phyloP scores from a whole-genome alignment of 2,113 vertebrate genomes.

The Sylvia atricapilla region DNA sequence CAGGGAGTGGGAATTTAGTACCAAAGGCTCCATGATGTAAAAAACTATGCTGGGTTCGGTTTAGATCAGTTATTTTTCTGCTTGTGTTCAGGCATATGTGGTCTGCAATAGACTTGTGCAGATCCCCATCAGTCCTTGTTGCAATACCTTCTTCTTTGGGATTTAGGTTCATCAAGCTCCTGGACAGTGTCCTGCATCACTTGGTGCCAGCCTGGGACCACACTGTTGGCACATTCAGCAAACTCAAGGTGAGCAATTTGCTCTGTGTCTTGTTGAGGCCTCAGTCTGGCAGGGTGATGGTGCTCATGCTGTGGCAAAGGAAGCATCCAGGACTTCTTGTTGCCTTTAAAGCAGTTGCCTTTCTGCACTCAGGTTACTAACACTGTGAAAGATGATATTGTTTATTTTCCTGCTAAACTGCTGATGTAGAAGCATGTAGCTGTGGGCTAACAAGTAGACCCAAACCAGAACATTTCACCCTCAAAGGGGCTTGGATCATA shows the following conservation, averaged over 20 bases:
- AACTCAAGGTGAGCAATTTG: slow-evolving; percentile 84
- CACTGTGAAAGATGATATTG: not conserved
- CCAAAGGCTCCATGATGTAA: not conserved
- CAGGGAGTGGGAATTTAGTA: not conserved
- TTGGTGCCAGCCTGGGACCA: slow-evolving; percentile 96
- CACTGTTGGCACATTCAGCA: slow-evolving; percentile 90
- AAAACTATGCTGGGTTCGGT: not conserved
- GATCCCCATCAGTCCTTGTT: not conserved
- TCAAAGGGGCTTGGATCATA: not conserved
- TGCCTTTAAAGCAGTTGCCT: not conserved
- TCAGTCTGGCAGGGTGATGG: not conserved
- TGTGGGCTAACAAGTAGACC: not conserved
- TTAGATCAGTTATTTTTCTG: not conserved
- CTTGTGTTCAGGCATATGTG: not conserved
- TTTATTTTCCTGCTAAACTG: not conserved
- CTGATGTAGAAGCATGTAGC: not conserved
- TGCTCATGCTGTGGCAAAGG: not conserved
- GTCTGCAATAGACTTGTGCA: not conserved
- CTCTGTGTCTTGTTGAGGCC: not conserved
- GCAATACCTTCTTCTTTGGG: not conserved
- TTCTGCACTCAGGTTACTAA: not conserved
- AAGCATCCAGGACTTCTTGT: not conserved
- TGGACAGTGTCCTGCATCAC: slow-evolving; percentile 90
- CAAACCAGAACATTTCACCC: not conserved
- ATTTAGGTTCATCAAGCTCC: slow-evolving; percentile 88